Evolutionary conservation across 2,888 invertebrate species (phyloP), one percentile per base, ranked within the genome.

Genomic region (Camponotus fellah): DNA sequence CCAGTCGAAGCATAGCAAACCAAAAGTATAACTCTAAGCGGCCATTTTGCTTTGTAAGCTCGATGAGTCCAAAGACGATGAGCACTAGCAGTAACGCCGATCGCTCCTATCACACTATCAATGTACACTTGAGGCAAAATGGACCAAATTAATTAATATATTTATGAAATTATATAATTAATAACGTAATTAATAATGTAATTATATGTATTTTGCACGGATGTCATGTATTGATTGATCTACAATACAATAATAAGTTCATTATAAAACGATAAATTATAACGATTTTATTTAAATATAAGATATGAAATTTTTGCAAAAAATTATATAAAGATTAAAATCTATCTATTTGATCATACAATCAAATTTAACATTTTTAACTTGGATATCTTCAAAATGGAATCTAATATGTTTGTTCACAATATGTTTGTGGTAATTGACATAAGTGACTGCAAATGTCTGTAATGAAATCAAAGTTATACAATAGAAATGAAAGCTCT

Each of bases 61-160:
- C 96, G 95, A 92, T 97, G 97, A 46, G 96, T 96, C 97, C 97
- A 97, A 74, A 96, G 95, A 53, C 97, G 95, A 93, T 97, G 97
- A 0, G 95, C 97, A 17, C 97, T 97, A 0, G 95, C 97, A 0
- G 97, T 97, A 9, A 97, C 96, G 4, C 97, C 96, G 87, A 97
- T 96, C 14, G 96, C 97, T 40, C 96, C 96, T 10, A 96, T 82
- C 43, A n/a, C n/a, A n/a, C n/a, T n/a, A n/a, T n/a, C n/a, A n/a
- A n/a, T n/a, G n/a, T n/a, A n/a, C n/a, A n/a, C n/a, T n/a, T 60
- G 32, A 66, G 32, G 58, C 32, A 68, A 37, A 32, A 26, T 71
- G 0, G 6, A 26, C 0, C 1, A 21, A 49, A 32, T 34, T 69
- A 34, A n/a, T 21, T 26, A 69, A 49, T 12, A 9, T 32, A 3